phyloP scores from a whole-genome alignment of 2,888 invertebrate species.

The Ornithoptera alexandrae region DNA sequence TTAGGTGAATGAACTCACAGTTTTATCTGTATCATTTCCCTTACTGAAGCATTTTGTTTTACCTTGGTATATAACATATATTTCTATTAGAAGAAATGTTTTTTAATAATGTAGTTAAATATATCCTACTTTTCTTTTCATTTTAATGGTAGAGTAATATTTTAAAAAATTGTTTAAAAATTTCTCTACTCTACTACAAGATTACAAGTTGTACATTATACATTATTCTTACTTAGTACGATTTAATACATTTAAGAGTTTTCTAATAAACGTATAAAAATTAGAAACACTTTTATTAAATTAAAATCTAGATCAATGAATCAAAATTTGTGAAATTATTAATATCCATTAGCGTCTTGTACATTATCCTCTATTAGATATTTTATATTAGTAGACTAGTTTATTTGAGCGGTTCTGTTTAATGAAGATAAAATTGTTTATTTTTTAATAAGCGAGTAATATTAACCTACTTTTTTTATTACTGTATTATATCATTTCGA shows the following conservation, averaged over 20 bases:
- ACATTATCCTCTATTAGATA: slow-evolving; percentile 7
- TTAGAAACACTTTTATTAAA: background rate
- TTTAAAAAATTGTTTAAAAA: too few species aligned
- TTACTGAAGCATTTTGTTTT: slow-evolving; percentile 29
- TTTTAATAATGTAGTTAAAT: background rate
- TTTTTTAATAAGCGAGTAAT: slow-evolving; percentile 16
- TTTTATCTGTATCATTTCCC: slow-evolving; percentile 49
- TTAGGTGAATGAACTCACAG: slow-evolving; percentile 53
- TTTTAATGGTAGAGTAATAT: too few species aligned
- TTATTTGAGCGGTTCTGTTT: slow-evolving; percentile 28
- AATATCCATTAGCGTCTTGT: background rate
- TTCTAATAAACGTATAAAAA: background rate
- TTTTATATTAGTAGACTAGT: slow-evolving; percentile 14
- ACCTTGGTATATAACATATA: background rate
- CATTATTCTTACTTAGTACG: too few species aligned
- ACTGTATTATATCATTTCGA: slow-evolving; percentile 19
- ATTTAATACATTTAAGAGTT: too few species aligned
- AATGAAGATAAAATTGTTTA: background rate
- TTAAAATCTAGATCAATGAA: background rate
- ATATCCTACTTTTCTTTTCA: background rate
- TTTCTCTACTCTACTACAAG: too few species aligned
- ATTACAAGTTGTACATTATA: too few species aligned
- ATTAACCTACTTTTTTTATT: slow-evolving; percentile 35
- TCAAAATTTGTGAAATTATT: background rate
- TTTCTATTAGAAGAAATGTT: background rate